Evolutionary conservation across 2,113 vertebrate genomes (phyloP), one percentile per base, ranked within the genome.

Genomic region (Rhizomys pruinosus): DNA sequence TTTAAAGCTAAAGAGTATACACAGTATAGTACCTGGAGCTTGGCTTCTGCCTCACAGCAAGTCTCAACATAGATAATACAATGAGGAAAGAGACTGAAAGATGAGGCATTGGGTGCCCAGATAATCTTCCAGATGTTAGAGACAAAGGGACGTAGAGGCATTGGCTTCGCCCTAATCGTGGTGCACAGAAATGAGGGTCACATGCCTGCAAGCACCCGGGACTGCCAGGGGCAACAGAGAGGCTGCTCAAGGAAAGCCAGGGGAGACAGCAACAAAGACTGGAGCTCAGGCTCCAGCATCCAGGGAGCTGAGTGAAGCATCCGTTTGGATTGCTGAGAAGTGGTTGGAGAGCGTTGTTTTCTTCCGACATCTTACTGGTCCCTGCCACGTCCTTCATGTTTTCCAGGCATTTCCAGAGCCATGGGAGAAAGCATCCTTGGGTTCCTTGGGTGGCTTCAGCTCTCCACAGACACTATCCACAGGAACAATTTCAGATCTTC

Each of bases 311-410:
- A 5, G 69, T 3, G 12, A 37, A 19, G 19, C 5, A 1, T 9
- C 32, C 12, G 12, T 29, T 34, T 11, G 22, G 32, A 37, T 16
- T 16, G 34, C 39, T 52, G 47, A 84, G 64, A 57, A 84, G 44
- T 27, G 44, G 73, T 32, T 4, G 7, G 44, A 59, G 47, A 0
- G 20, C 0, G n/a, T n/a, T n/a, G n/a, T n/a, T n/a, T n/a, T n/a
- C n/a, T n/a, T n/a, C n/a, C n/a, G n/a, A n/a, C 23, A 19, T 57
- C 44, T 29, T 71, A 44, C 15, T 20, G 7, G 10, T 37, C 66
- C 47, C n/a, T 37, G 52, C 32, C 64, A 25, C 7, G 22, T 15
- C 22, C 61, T n/a, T 32, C 57, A 4, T 17, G 7, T 55, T 52
- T 84, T 71, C 72, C 16, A 16, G 76, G 59, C 34, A 16, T 37